Evolutionary conservation across 2,888 invertebrate genomes (phyloP), one percentile per base, ranked within the genome.

Genomic region (Tholera decimalis): DNA sequence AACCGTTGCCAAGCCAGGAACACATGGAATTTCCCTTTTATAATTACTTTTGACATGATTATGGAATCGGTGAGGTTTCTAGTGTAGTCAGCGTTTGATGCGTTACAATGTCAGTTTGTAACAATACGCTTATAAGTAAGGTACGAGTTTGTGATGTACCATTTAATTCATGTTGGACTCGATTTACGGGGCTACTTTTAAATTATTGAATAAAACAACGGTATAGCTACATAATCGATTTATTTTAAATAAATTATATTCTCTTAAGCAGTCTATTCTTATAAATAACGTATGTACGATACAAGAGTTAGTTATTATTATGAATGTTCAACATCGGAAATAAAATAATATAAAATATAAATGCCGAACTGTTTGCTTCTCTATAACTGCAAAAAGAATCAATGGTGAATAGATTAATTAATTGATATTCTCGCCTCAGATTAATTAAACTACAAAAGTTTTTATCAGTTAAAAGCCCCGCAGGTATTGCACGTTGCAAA

Each of bases 171-270:
- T n/a, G n/a, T n/a, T n/a, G n/a, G n/a, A n/a, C n/a, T n/a, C n/a
- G n/a, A 28, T 28, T 28, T 28, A 8, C 28, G 6, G 6, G 28
- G 28, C 28, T 28, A n/a, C n/a, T n/a, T n/a, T n/a, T n/a, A n/a
- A n/a, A n/a, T n/a, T 37, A n/a, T n/a, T 1, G 37, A 44, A 35
- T 64, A 13, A 62, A 56, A 56, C 22, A 56, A 51, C 9, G 0
- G 0, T 22, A 33, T 72, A 80, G 83, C 80, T 85, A 85, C 82
- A 86, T 88, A 88, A 85, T 85, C 82, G 83, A 85, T 90, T 89
- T 88, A 86, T 86, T 35, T 75, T 78, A 83, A 89, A 90, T 91
- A 91, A 89, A 90, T 90, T 88, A 90, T 88, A 84, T 86, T 86
- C 73, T 84, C 81, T 81, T 86, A 91, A 89, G 90, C 90, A 88